A percentile compares a stretch with the other conserved stretches of the same genome.
Evolutionary conservation across 2,797 vertebrate species (phyloP).

Genomic region (Anguilla megastoma): DNA sequence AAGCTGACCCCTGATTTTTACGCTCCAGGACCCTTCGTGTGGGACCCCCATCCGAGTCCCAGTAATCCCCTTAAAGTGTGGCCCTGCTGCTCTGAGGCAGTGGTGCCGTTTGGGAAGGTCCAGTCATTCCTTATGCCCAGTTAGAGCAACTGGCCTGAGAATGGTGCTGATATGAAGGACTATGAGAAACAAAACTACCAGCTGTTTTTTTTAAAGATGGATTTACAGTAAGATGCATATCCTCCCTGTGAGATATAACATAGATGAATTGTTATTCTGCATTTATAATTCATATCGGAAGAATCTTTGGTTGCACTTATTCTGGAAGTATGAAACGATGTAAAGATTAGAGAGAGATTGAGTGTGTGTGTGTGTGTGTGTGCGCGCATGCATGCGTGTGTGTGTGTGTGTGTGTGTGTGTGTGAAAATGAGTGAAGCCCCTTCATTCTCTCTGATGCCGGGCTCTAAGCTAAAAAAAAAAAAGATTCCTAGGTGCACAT

Average conservation of each 20-base stretch:
- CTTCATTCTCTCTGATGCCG: neutral
- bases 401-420: neutral
- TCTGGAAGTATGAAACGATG: neutral
- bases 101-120: conserved; percentile 78
- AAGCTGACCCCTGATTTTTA: conserved; percentile 48
- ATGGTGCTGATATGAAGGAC: conserved; percentile 1
- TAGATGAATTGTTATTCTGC: neutral
- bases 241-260: neutral
- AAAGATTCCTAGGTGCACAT: neutral
- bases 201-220: neutral
- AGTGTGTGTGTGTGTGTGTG: neutral
- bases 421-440: neutral
- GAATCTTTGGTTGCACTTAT: conserved; percentile 4
- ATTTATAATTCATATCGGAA: conserved; percentile 11
- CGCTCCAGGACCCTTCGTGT: conserved; percentile 25
- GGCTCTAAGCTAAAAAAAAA: too few relatives aligned
- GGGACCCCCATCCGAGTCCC: conserved; percentile 51
- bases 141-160: conserved; percentile 57
- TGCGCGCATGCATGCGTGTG: too few relatives aligned
- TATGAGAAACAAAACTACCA: neutral
- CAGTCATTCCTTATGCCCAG: conserved; percentile 84
- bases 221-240: neutral
- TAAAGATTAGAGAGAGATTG: neutral
- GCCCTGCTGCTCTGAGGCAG: conserved; percentile 71
- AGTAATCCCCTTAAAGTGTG: conserved; percentile 63